Conservation (phyloP, 1,140 invertebrate genomes). For the Magallana angulata region DNA sequence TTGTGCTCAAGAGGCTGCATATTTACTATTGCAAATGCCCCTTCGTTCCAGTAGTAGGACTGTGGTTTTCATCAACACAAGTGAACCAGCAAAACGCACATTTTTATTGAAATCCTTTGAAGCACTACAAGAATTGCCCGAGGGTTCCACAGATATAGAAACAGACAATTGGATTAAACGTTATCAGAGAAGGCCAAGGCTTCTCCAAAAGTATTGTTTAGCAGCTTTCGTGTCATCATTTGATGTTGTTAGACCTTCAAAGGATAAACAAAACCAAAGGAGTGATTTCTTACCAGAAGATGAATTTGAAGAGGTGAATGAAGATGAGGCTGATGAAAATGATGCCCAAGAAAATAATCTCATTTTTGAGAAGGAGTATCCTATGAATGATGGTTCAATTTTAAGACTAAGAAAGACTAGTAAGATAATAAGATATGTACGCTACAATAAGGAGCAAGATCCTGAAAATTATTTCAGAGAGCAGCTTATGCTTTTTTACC, state of each 20-base stretch:
- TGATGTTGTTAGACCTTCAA: background rate
- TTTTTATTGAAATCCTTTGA: slow-evolving; percentile 49
- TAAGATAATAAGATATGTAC: slow-evolving; percentile 51
- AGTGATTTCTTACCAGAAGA: background rate
- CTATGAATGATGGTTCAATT: slow-evolving; percentile 52
- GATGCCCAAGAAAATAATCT: slow-evolving; percentile 7
- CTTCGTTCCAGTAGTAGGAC: slow-evolving; percentile 45
- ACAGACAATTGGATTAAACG: slow-evolving; percentile 42
- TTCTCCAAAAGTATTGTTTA: slow-evolving; percentile 45
- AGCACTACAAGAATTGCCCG: slow-evolving; percentile 27
- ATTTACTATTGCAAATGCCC: slow-evolving; percentile 56
- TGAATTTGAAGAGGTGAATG: slow-evolving; percentile 6
- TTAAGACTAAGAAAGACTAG: slow-evolving; percentile 44
- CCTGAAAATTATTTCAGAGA: slow-evolving; percentile 60
- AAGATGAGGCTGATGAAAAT: slow-evolving; percentile 48
- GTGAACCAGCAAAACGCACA: slow-evolving; percentile 45
- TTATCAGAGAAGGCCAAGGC: slow-evolving; percentile 45
- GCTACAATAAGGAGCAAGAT: slow-evolving; percentile 47
- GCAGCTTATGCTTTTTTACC: slow-evolving; percentile 50
- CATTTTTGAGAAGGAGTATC: background rate
- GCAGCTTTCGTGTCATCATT: slow-evolving; percentile 52
- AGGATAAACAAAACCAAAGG: slow-evolving; percentile 43
- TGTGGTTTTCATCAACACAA: slow-evolving; percentile 60
- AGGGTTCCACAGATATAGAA: slow-evolving; percentile 52
- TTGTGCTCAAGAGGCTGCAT: slow-evolving; percentile 54